Evolutionary conservation across 2,888 invertebrate genomes (phyloP).

Genomic region (Cheilosia vulpina): DNA sequence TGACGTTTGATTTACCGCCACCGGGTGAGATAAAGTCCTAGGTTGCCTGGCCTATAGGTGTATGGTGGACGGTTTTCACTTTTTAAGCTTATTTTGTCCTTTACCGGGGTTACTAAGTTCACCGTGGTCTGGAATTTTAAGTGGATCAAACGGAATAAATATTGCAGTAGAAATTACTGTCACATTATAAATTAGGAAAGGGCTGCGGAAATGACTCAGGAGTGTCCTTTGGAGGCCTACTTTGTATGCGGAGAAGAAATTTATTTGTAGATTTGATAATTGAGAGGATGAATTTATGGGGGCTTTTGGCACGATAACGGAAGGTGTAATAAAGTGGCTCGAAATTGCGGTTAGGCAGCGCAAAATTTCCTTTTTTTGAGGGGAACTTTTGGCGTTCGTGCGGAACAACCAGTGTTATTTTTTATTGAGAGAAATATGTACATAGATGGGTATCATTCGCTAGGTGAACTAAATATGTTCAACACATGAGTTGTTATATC

Average conservation of each 20-base stretch:
- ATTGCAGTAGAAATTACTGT: conserved; percentile 63
- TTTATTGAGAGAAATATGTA: no score
- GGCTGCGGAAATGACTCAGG: neutral
- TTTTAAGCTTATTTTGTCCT: conserved; percentile 13
- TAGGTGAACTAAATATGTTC: no score
- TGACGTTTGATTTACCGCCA: conserved; percentile 68
- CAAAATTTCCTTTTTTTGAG: neutral
- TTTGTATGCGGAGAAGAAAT: conserved; percentile 42
- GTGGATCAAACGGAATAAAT: conserved; percentile 62
- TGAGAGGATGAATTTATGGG: conserved; percentile 44
- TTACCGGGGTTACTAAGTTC: conserved; percentile 18
- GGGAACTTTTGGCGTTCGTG: conserved; percentile 1
- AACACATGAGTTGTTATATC: no score
- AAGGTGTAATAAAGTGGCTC: conserved; percentile 19
- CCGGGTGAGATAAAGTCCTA: conserved; percentile 24
- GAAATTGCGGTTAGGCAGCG: neutral
- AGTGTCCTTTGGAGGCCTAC: conserved; percentile 2
- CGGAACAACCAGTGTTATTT: neutral
- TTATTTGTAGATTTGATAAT: conserved; percentile 57
- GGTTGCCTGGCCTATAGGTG: conserved; percentile 17
- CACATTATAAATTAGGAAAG: conserved; percentile 65
- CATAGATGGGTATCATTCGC: no score
- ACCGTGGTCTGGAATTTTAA: conserved; percentile 67
- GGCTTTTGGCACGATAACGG: conserved; percentile 1
- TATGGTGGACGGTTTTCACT: conserved; percentile 21